phyloP scores from a whole-genome alignment of 2,113 vertebrate genomes.

The Erpornis zantholeuca region DNA sequence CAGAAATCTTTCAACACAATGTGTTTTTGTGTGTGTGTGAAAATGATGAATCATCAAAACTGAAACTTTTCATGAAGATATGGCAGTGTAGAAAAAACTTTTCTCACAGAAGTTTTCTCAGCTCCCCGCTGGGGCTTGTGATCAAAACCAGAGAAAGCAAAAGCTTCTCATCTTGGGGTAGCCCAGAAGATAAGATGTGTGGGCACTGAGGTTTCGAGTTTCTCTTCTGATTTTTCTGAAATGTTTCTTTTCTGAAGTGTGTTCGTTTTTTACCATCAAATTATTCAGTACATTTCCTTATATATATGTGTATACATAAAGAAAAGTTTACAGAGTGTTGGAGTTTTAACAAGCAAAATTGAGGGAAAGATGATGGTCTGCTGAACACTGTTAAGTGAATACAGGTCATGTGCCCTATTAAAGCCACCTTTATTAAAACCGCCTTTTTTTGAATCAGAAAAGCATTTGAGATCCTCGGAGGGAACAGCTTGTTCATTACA shows the following conservation, averaged over 20 bases:
- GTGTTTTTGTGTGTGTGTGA: slow-evolving; percentile 11
- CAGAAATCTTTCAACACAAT: slow-evolving; percentile 52
- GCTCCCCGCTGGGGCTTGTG: neutral
- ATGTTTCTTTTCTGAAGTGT: neutral
- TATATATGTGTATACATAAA: neutral
- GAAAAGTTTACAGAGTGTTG: neutral
- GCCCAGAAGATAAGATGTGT: neutral
- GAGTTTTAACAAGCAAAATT: neutral
- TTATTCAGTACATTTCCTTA: neutral
- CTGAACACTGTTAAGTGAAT: neutral
- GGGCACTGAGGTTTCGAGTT: neutral
- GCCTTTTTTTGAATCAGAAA: neutral
- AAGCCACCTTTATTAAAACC: too few species aligned
- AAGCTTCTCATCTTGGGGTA: neutral
- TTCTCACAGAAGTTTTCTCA: neutral
- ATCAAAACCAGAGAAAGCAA: slow-evolving; percentile 15
- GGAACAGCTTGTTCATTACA: neutral
- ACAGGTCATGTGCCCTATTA: neutral
- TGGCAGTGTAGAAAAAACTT: neutral
- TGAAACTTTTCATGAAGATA: slow-evolving; percentile 34
- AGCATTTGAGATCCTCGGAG: neutral
- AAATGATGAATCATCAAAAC: slow-evolving; percentile 61
- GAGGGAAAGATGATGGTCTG: neutral
- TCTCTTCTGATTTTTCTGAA: neutral
- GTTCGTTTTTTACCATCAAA: neutral